phyloP scores from a whole-genome alignment of 2,888 invertebrate species.

The Phengaris alcon region DNA sequence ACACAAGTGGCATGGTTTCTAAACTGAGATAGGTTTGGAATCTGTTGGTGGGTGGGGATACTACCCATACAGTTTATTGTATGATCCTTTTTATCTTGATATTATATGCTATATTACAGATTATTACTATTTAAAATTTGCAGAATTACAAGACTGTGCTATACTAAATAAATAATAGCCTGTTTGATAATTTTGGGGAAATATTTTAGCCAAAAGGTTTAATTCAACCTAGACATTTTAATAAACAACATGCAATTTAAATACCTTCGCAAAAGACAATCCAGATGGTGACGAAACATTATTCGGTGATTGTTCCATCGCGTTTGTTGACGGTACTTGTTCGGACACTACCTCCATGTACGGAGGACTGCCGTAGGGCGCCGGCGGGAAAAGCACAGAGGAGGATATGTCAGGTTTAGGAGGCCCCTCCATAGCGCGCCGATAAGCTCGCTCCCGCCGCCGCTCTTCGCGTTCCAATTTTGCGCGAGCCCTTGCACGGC shows the following conservation, averaged over 20 bases:
- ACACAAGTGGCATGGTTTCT: too few species aligned
- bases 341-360: constrained; percentile 35
- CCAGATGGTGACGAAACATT: constrained; percentile 51
- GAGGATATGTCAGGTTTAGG: constrained; percentile 82
- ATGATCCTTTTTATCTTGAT: too few species aligned
- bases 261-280: constrained; percentile 72
- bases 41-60: too few species aligned
- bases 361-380: constrained; percentile 49
- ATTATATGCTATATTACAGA: too few species aligned
- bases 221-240: too few species aligned
- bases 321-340: constrained; percentile 35
- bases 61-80: too few species aligned
- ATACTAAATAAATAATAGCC: too few species aligned
- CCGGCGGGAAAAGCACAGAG: constrained; percentile 62
- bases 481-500: constrained; percentile 84
- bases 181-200: too few species aligned
- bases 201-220: too few species aligned
- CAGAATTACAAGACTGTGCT: too few species aligned
- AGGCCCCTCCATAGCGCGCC: constrained; percentile 84
- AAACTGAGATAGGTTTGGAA: too few species aligned
- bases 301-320: constrained; percentile 36
- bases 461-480: constrained; percentile 88
- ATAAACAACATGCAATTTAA: background rate
- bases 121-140: too few species aligned
- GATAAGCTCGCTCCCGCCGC: constrained; percentile 87